phyloP scores from a whole-genome alignment of 2,113 vertebrate species.

The Entomyzon cyanotis region DNA sequence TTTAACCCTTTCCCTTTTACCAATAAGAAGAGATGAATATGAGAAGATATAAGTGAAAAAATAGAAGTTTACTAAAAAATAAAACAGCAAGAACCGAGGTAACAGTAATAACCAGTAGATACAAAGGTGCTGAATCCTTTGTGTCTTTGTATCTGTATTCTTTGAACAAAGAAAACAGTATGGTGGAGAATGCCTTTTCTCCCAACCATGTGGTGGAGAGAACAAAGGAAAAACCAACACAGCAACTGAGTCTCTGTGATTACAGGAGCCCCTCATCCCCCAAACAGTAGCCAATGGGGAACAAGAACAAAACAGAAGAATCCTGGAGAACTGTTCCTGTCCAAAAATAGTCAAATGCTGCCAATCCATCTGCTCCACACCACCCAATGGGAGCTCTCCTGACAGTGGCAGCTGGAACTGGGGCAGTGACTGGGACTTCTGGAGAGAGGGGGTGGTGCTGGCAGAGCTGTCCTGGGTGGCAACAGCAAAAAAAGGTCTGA shows the following conservation, averaged over 20 bases:
- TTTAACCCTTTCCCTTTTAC: background rate
- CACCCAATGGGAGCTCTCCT: background rate
- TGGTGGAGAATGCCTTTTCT: too few relatives aligned
- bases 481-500: background rate
- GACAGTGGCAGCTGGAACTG: background rate
- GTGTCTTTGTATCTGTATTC: too few relatives aligned
- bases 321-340: background rate
- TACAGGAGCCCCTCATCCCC: background rate
- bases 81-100: background rate
- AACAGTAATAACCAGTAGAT: background rate
- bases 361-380: rapidly evolving
- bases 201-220: too few relatives aligned
- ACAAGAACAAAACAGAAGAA: background rate
- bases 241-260: background rate
- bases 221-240: background rate
- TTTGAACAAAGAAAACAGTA: background rate
- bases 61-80: background rate
- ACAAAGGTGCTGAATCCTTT: background rate
- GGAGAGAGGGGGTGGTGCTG: background rate
- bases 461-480: background rate
- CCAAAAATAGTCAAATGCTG: background rate
- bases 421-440: background rate
- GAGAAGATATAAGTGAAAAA: background rate
- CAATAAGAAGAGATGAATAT: background rate
- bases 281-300: background rate